These are phyloP conservation scores for Ptychoptera contaminata DNA, from an alignment of 2,888 invertebrate species.

Conservation along the genomic window DNA sequence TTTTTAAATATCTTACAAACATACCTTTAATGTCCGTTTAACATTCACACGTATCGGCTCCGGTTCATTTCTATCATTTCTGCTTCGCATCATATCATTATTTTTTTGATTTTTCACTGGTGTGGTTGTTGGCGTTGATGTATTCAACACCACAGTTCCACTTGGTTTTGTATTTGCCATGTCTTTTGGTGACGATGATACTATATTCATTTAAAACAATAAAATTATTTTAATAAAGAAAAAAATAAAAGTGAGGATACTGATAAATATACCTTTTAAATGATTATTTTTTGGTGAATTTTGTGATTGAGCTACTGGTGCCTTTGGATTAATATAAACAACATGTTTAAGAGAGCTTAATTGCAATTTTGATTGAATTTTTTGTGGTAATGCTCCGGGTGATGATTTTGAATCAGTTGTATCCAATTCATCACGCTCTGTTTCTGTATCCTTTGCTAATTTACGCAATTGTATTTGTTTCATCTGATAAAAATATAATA, in stretches of 20 bases:
- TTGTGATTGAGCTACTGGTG: too few species aligned
- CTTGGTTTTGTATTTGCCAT: too few species aligned
- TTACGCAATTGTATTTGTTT: conserved; percentile 12
- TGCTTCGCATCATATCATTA: too few species aligned
- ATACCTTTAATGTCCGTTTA: conserved; percentile 47
- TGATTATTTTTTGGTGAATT: too few species aligned
- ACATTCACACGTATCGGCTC: conserved; percentile 72
- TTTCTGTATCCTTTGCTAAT: conserved; percentile 11
- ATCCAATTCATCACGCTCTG: conserved; percentile 5
- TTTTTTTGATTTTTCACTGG: conserved; percentile 13
- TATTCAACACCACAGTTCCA: neutral
- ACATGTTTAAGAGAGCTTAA: too few species aligned
- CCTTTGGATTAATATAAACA: too few species aligned
- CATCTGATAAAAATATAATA: too few species aligned
- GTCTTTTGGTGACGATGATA: conserved; percentile 4
- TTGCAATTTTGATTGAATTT: neutral
- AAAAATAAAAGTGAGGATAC: too few species aligned
- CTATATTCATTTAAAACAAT: neutral
- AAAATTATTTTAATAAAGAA: too few species aligned
- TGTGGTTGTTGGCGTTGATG: conserved; percentile 17
- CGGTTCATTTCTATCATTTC: conserved; percentile 4
- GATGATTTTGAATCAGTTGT: conserved; percentile 12
- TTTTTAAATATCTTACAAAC: neutral
- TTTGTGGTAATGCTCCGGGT: conserved; percentile 9
- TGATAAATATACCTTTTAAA: too few species aligned